Conservation (phyloP, 2,888 invertebrate genomes). For the Macrostomum cliftonense region DNA sequence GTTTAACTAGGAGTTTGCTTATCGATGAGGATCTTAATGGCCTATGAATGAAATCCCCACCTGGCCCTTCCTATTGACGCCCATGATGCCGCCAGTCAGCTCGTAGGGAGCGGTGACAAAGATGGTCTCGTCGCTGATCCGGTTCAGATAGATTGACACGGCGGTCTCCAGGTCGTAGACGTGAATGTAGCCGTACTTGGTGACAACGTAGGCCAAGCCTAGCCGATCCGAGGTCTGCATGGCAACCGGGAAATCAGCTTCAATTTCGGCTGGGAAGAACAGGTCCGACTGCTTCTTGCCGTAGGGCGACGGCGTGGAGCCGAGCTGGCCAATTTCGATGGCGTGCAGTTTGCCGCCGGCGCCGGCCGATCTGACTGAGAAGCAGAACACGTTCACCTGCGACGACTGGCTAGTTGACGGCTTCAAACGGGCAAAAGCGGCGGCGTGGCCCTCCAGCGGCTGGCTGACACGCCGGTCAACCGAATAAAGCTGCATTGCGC, state of each 20-base stretch:
- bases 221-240: conserved; percentile 81
- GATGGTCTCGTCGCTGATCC: conserved; percentile 91
- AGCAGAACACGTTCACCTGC: conserved; percentile 82
- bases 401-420: conserved; percentile 69
- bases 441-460: conserved; percentile 94
- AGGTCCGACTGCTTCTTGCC: conserved; percentile 96
- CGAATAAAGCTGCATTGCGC: conserved; percentile 95
- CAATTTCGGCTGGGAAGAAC: conserved; percentile 89
- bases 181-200: conserved; percentile 95
- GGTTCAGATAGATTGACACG: conserved; percentile 92
- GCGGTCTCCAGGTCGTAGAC: conserved; percentile 93
- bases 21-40: too few relatives aligned
- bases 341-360: conserved; percentile 54
- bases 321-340: conserved; percentile 72
- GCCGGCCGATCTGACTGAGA: conserved; percentile 59
- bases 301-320: conserved; percentile 55
- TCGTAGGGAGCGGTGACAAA: conserved; percentile 94
- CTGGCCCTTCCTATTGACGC: conserved; percentile 51
- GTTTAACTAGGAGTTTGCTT: too few relatives aligned
- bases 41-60: too few relatives aligned
- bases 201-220: conserved; percentile 88
- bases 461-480: conserved; percentile 83
- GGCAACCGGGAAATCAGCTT: conserved; percentile 95
- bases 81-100: conserved; percentile 81
- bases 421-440: conserved; percentile 84